Conservation (phyloP, 1,140 invertebrate genomes). For the Musca vetustissima region DNA sequence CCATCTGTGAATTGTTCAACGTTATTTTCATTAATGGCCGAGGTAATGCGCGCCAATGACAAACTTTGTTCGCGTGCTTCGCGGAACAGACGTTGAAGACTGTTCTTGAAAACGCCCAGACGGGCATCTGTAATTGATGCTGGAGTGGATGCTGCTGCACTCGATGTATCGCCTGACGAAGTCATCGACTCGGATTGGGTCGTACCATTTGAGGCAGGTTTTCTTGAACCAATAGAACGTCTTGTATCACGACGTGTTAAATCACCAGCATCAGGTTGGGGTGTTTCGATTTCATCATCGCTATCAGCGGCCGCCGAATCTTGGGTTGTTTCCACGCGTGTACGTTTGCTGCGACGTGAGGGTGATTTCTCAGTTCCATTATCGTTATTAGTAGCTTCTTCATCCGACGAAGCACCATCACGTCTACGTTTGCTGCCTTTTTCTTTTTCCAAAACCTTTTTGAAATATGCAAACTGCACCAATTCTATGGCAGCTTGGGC, state of each 20-base stretch:
- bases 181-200: slow-evolving; percentile 29
- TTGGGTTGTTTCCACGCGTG: slow-evolving; percentile 49
- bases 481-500: slow-evolving; percentile 91
- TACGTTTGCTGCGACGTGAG: slow-evolving; percentile 42
- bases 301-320: slow-evolving; percentile 45
- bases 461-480: slow-evolving; percentile 97
- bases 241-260: slow-evolving; percentile 49
- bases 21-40: slow-evolving; percentile 65
- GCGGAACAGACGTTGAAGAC: slow-evolving; percentile 67
- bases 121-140: slow-evolving; percentile 37
- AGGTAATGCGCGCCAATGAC: slow-evolving; percentile 61
- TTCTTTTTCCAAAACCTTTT: slow-evolving; percentile 85
- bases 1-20: slow-evolving; percentile 64
- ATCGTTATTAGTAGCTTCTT: slow-evolving; percentile 38
- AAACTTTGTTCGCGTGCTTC: slow-evolving; percentile 71
- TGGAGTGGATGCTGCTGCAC: not conserved
- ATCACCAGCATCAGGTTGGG: slow-evolving; percentile 48
- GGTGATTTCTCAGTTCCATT: slow-evolving; percentile 35
- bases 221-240: slow-evolving; percentile 32
- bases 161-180: not conserved
- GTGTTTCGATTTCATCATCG: slow-evolving; percentile 47
- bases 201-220: not conserved
- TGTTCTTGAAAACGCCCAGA: slow-evolving; percentile 63
- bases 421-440: slow-evolving; percentile 67
- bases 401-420: slow-evolving; percentile 55